Base-by-base conservation (phyloP, 2,888 invertebrate species). In the Argyresthia albistria region DNA sequence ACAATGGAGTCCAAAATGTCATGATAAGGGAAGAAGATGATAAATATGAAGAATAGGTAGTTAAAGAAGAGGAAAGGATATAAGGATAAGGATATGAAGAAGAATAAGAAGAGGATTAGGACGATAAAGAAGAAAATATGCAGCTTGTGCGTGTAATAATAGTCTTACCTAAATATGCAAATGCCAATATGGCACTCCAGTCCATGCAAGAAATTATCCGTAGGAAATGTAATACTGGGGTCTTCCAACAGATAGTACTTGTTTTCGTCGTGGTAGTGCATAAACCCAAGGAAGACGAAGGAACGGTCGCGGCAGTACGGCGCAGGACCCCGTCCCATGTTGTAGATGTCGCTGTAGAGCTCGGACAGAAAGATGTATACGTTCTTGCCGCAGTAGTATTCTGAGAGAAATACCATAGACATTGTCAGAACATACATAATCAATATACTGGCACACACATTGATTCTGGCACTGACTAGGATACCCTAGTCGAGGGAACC, bases 361-460 rank as follows among this genome's bases (percentile, higher is more conserved):
- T 83, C 82, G 1, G 86, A 84, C 10, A 83, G 15, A 57, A 86
- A 86, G 7, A 86, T 60, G 58, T 86, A 86, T 0, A 83, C 77
- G 57, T 84, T 83, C 54, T 70, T 80, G 8, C 83, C 84, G 63
- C 86, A 86, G 57, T 84, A 84, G 59, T 58, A 86, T 56, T 84
- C 86, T 86, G 69, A 2, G 64, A 67, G 35, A 25, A 12, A 25
- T 6, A 25, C 25, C 25, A 25, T 25, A 2, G 25, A 2, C 25
- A 12, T 42, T 42, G 3, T 4, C 8, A 11, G n/a, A 42, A 42
- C 10, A 10, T 37, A 10, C 8, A 37, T 37, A 7, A 7, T 37
- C 37, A 37, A 8, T 37, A 10, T 10, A 37, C 37, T 37, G 10
- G 37, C 37, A 37, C 10, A 8, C n/a, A n/a, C n/a, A n/a, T n/a